Conservation (phyloP, 2,888 invertebrate species). For the Orthosia cruda region DNA sequence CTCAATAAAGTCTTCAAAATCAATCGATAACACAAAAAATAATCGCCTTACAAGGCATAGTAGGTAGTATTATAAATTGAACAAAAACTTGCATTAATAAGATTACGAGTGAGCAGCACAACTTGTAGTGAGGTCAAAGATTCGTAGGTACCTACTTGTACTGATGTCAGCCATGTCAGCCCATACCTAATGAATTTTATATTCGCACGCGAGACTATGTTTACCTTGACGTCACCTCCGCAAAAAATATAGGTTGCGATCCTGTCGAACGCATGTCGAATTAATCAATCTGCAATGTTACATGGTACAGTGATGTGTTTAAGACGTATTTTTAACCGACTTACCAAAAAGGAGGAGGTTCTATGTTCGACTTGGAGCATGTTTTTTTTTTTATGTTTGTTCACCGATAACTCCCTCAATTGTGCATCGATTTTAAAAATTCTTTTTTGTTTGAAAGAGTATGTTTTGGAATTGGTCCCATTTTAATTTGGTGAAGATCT, state of each 20-base stretch:
- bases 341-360: too few species aligned
- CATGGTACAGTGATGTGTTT: constrained; percentile 26
- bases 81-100: constrained; percentile 54
- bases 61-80: constrained; percentile 5
- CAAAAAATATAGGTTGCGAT: constrained; percentile 69
- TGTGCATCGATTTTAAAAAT: too few species aligned
- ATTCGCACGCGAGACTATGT: constrained; percentile 76
- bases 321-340: too few species aligned
- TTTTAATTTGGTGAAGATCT: too few species aligned
- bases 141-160: constrained; percentile 38
- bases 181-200: constrained; percentile 71
- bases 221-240: constrained; percentile 76
- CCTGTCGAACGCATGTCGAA: constrained; percentile 69
- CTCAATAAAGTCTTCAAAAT: constrained; percentile 11
- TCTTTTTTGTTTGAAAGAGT: too few species aligned
- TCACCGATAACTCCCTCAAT: too few species aligned
- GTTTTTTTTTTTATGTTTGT: too few species aligned
- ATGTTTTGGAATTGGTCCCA: too few species aligned
- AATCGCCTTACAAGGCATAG: not conserved
- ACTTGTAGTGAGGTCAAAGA: constrained; percentile 56
- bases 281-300: constrained; percentile 59
- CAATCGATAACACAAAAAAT: constrained; percentile 11
- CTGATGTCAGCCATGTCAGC: constrained; percentile 52
- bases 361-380: too few species aligned
- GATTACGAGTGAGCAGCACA: constrained; percentile 49